Evolutionary conservation across 2,888 invertebrate genomes (phyloP).

Genomic region (Platycnemis pennipes): DNA sequence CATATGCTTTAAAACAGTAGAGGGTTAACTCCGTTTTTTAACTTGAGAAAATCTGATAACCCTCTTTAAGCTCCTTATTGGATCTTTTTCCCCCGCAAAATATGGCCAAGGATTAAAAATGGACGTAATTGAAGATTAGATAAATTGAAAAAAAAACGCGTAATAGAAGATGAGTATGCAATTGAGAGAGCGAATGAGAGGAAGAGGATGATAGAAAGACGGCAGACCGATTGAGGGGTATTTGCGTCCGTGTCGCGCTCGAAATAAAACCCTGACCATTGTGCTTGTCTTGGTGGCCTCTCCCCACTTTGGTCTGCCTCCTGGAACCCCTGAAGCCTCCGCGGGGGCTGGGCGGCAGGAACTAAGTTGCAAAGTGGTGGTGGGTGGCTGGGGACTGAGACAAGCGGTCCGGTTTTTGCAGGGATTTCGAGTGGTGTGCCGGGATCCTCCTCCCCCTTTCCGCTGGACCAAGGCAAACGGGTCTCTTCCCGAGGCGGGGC

Average conservation of each 20-base stretch:
- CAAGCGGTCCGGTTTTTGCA: conserved; percentile 36
- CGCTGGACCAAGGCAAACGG: conserved; percentile 59
- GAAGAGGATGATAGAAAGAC: too few relatives aligned
- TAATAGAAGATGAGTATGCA: too few relatives aligned
- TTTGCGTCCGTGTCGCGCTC: neutral
- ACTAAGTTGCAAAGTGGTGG: neutral
- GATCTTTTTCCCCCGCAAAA: too few relatives aligned
- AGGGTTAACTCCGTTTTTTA: too few relatives aligned
- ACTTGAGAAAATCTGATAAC: too few relatives aligned
- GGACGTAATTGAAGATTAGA: too few relatives aligned
- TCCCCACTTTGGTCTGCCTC: neutral
- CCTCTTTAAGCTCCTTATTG: too few relatives aligned
- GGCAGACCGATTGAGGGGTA: too few relatives aligned
- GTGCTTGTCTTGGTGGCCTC: neutral
- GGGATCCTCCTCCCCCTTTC: neutral
- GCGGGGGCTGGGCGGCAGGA: neutral
- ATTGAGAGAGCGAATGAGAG: too few relatives aligned
- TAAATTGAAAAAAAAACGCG: too few relatives aligned
- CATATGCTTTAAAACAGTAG: too few relatives aligned
- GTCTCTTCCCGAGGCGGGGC: conserved; percentile 20
- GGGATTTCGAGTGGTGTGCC: neutral
- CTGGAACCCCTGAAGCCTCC: neutral
- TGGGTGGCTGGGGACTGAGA: neutral
- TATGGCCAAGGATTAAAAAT: too few relatives aligned
- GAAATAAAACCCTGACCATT: neutral